A percentile compares a stretch with the other conserved stretches of the same genome.
These are phyloP conservation scores for Barbus barbus DNA, from an alignment of 2,113 vertebrate genomes.

Conservation along the genomic window DNA sequence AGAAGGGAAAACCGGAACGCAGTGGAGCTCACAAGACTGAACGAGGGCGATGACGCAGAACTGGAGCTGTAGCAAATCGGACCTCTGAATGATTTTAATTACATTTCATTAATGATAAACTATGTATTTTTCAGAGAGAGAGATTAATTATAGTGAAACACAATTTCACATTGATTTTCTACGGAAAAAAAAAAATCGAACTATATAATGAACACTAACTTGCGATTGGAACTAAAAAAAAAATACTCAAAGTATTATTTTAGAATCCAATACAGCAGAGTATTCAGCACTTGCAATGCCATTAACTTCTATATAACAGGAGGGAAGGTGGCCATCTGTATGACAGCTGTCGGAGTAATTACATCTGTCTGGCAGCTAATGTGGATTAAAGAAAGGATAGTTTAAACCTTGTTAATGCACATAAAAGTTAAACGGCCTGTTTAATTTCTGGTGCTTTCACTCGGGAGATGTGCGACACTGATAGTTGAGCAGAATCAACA, in stretches of 20 bases:
- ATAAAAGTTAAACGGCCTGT: conserved; percentile 58
- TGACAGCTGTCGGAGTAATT: conserved; percentile 56
- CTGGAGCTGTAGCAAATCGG: neutral
- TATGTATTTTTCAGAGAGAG: conserved; percentile 31
- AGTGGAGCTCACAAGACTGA: conserved; percentile 13
- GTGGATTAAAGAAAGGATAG: conserved; percentile 60
- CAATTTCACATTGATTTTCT: conserved; percentile 39
- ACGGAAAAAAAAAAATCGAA: conserved; percentile 26
- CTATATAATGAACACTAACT: conserved; percentile 57
- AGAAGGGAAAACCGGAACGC: neutral
- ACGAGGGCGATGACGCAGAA: neutral
- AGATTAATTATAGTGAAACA: conserved; percentile 22
- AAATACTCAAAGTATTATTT: conserved; percentile 54
- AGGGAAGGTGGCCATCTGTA: conserved; percentile 42
- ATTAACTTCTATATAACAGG: conserved; percentile 55
- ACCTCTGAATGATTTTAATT: neutral
- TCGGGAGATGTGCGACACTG: neutral
- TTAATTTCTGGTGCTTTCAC: neutral
- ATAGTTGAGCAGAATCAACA: neutral
- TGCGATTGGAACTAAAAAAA: conserved; percentile 56
- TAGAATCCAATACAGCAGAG: conserved; percentile 51
- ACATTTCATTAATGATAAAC: conserved; percentile 24
- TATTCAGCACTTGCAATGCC: conserved; percentile 59
- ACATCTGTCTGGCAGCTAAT: conserved; percentile 69
- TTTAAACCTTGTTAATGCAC: conserved; percentile 66